A percentile compares a stretch with the other conserved stretches of the same genome.
phyloP scores from a whole-genome alignment of 1,140 invertebrate species.

The Bombus waltoni region DNA sequence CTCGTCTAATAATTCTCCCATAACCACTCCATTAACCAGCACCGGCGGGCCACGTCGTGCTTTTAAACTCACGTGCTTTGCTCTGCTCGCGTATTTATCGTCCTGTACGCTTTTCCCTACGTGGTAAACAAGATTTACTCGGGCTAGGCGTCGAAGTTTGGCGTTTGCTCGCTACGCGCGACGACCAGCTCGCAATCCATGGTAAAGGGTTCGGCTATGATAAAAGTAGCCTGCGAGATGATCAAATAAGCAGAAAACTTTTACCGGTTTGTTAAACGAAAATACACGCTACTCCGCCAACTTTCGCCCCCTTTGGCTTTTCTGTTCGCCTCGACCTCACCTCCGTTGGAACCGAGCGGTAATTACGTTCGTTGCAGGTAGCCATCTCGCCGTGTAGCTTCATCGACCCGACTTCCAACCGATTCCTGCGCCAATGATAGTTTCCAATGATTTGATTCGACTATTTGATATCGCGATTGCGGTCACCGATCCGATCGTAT shows the following conservation, averaged over 20 bases:
- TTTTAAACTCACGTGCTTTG: slow-evolving; percentile 55
- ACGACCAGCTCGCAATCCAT: not conserved
- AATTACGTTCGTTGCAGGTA: not conserved
- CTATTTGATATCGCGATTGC: slow-evolving; percentile 9
- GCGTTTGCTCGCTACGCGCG: slow-evolving; percentile 21
- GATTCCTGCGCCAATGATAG: not conserved
- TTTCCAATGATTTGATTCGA: not conserved
- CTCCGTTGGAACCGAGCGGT: not conserved
- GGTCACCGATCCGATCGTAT: not conserved
- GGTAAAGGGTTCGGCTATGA: not conserved
- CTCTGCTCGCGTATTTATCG: not conserved
- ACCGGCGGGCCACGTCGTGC: slow-evolving; percentile 59
- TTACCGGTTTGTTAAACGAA: slow-evolving; percentile 27
- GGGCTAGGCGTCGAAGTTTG: slow-evolving; percentile 64
- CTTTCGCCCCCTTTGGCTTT: not conserved
- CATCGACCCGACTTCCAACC: not conserved
- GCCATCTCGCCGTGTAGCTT: not conserved
- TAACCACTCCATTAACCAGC: slow-evolving; percentile 66
- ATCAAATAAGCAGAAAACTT: slow-evolving; percentile 44
- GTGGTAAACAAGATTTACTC: slow-evolving; percentile 75
- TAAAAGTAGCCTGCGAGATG: not conserved
- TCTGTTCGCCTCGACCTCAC: not conserved
- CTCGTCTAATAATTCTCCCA: slow-evolving; percentile 69
- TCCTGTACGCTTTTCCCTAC: slow-evolving; percentile 57
- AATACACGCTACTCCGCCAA: not conserved